Base-by-base conservation (phyloP, 2,888 invertebrate species). In the Hedya salicella region DNA sequence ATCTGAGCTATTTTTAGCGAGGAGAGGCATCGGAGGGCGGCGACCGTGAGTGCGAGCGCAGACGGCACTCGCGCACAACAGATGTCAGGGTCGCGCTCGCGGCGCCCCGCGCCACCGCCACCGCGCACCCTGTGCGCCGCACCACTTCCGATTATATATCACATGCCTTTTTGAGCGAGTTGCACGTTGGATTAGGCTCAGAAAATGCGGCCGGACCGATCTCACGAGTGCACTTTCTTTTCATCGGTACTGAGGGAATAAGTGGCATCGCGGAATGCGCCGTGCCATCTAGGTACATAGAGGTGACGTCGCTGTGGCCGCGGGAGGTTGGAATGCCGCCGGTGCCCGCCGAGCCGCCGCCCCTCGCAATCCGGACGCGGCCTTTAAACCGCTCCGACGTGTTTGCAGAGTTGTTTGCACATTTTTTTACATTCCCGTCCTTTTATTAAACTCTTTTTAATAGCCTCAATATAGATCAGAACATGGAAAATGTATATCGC, bases 361-460 rank as follows among this genome's bases (percentile, higher is more conserved):
- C 89, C 89, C 89, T 87, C 87, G 81, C 89, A 87, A 90, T 90
- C 91, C 91, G 89, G 89, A 90, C 89, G 86, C 89, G 88, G 89
- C 88, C 88, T 90, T 89, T 89, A 90, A 91, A 91, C 92, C 88
- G 88, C 91, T 86, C 89, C 87, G 82, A 91, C 91, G 88, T 91
- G 92, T 91, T 92, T 88, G 88, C 89, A 79, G 84, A 91, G 87
- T 90, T 89, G 91, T 90, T 92, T 89, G 91, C 90, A 91, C 91
- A 90, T 91, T 92, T 91, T 91, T 88, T 91, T 90, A 89, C 89
- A 88, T 90, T 91, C 88, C 84, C 85, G 81, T 80, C 83, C 83
- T 87, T 88, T 87, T 88, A 89, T 88, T 89, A 87, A 85, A 81
- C 83, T 80, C 83, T 82, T 79, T 80, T 83, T 75, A 70, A 70